Evolutionary conservation across 2,113 vertebrate genomes (phyloP), one percentile per base, ranked within the genome.

Genomic region (Lagopus leucura): DNA sequence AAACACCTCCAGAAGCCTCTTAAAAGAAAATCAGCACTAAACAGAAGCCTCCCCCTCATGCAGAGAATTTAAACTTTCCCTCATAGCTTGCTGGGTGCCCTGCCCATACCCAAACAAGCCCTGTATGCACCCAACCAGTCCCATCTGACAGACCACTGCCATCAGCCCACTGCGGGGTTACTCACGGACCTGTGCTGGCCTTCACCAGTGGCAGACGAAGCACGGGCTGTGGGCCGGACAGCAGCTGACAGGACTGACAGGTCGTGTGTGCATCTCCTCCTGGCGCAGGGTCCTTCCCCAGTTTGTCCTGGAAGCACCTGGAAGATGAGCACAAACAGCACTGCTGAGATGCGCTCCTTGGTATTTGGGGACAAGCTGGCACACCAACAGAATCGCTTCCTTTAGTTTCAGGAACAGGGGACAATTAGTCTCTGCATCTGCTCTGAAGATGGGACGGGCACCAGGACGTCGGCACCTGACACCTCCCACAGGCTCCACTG

Each of bases 381-480:
- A 15, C 20, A 55, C 8, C 38, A 72, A 36, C 45, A 34, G 38
- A 6, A 22, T 48, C 8, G 3, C 58, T 92, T 72, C 45, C 67
- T 69, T 42, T 55, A 52, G 61, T 86, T 94, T 64, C 87, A 66
- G 64, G 30, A 50, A 77, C 54, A 67, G 75, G 77, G 27, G 82
- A 90, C 77, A 94, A 96, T 67, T 45, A 40, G 80, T 47, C n/a
- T 87, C 55, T 54, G 40, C 72, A 74, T 42, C 67, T 69, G 76
- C 34, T 67, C 54, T 64, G 82, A 79, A 92, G 83, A 12, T 42
- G 84, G 69, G 45, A 38, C 6, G 61, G 27, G 38, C 17, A 16
- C 61, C 14, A 24, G 24, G 34, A 38, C 14, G 22, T 15, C 10
- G 14, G 60, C 60, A 36, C 34, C 60, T 36, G 36, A 27, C 38